Base-by-base conservation (phyloP, 2,797 vertebrate species). In the Malurus splendens region DNA sequence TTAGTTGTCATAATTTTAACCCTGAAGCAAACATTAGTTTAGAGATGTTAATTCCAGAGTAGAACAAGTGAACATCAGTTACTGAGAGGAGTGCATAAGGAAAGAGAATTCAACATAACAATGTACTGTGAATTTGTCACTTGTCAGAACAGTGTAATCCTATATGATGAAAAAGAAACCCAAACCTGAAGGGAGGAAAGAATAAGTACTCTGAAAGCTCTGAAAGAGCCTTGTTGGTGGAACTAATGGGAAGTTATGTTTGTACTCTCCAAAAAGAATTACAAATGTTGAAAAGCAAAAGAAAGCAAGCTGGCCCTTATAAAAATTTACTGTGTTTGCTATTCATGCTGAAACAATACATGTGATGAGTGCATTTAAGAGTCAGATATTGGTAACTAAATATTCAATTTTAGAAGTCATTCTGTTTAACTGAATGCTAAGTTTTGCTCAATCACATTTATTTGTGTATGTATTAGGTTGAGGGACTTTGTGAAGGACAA, bases 251-350 rank as follows among this genome's bases (percentile, higher is more conserved):
- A 56, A 18, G 17, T 30, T 28, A 3, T 52, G 27, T 62, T 86
- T 77, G 38, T 66, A 32, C 61, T 55, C 14, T 14, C 11, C 14
- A 0, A 14, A 73, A 85, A 85, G 4, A 41, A 59, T 61, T 55
- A 23, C 6, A 39, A 20, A 41, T 77, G 3, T 30, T 61, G 73
- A 74, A 93, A 92, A 94, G 77, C 91, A 93, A 92, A 81, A 82
- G 56, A 51, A 81, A 82, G 72, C 61, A 70, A 61, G 4, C 67
- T 82, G 50, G 50, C 51, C n/a, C 6, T 55, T 52, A n/a, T 23
- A 55, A 82, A 28, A 61, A 56, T 44, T 25, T 1, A 0, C 3
- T 18, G 3, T 41, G 23, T 75, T 65, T 55, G 52, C 18, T 30
- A 4, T 22, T 78, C 4, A 1, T 2, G 7, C 41, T 78, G 78